Evolutionary conservation across 2,797 vertebrate genomes (phyloP).

Genomic region (Setipinna tenuifilis): DNA sequence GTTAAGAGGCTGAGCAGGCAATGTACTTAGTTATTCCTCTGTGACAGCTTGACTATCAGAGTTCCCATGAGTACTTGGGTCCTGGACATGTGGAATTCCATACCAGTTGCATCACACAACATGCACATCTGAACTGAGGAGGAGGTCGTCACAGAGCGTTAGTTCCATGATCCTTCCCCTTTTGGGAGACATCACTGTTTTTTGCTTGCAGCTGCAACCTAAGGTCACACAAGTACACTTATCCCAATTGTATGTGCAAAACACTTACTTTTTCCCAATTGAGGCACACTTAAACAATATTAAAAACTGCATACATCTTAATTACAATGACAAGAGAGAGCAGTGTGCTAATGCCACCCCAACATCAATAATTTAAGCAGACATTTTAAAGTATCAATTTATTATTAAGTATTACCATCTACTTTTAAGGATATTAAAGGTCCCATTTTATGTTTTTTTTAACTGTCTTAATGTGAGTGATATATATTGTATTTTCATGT

Average conservation of each 20-base stretch:
- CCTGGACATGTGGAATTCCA: too few relatives aligned
- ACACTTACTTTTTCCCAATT: background rate
- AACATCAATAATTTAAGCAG: too few relatives aligned
- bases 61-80: background rate
- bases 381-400: too few relatives aligned
- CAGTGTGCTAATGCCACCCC: too few relatives aligned
- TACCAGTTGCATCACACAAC: too few relatives aligned
- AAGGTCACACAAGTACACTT: slow-evolving; percentile 32
- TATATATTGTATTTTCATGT: too few relatives aligned
- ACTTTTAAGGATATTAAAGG: too few relatives aligned
- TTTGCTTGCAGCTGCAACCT: slow-evolving; percentile 73
- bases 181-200: slow-evolving; percentile 67
- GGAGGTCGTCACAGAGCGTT: background rate
- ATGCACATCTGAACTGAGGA: background rate
- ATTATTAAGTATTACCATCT: too few relatives aligned
- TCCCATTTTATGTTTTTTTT: too few relatives aligned
- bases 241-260: slow-evolving; percentile 16
- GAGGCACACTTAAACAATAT: background rate
- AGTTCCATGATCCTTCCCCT: background rate
- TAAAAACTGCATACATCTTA: background rate
- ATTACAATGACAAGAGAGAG: background rate
- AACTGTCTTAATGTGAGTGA: too few relatives aligned
- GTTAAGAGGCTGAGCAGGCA: background rate
- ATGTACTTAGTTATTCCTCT: background rate
- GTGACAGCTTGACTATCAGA: background rate